Conservation (phyloP, 2,113 vertebrate genomes). For the Hippocampus abdominalis region DNA sequence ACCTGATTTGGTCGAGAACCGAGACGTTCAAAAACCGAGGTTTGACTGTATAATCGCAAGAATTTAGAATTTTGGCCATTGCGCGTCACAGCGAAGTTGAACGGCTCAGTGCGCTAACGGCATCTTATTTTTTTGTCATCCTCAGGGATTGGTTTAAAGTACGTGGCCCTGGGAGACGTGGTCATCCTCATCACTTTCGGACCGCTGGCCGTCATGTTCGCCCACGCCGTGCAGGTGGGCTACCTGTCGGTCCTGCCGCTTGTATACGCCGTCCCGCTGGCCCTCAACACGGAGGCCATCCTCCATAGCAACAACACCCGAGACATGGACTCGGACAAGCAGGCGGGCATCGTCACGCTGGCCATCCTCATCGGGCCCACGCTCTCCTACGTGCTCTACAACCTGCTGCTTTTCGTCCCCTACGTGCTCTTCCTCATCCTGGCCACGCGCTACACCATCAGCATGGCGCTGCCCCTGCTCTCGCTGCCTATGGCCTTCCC, state of each 20-base stretch:
- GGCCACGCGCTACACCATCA: slow-evolving; percentile 90
- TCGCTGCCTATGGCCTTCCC: slow-evolving; percentile 94
- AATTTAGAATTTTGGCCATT: too few relatives aligned
- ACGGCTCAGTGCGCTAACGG: not conserved
- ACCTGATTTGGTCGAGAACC: too few relatives aligned
- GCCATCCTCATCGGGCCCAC: slow-evolving; percentile 93
- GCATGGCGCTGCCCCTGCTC: slow-evolving; percentile 90
- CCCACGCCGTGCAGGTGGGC: slow-evolving; percentile 93
- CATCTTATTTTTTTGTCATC: slow-evolving; percentile 30
- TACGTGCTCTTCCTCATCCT: slow-evolving; percentile 91
- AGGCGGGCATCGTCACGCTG: slow-evolving; percentile 92
- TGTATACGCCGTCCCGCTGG: slow-evolving; percentile 89
- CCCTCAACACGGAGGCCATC: slow-evolving; percentile 94
- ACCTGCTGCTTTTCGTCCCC: slow-evolving; percentile 85
- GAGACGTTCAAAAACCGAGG: too few relatives aligned
- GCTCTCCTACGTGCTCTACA: slow-evolving; percentile 89
- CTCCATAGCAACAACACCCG: slow-evolving; percentile 98
- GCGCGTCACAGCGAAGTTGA: too few relatives aligned
- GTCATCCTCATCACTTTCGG: slow-evolving; percentile 98
- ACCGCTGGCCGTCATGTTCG: slow-evolving; percentile 94
- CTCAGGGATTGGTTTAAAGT: slow-evolving; percentile 93
- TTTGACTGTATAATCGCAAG: too few relatives aligned
- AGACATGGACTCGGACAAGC: slow-evolving; percentile 93
- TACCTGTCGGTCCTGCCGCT: slow-evolving; percentile 87
- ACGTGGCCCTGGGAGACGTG: slow-evolving; percentile 92